These are phyloP conservation scores for Fundulus diaphanus DNA, from an alignment of 2,797 vertebrate genomes.

Conservation along the genomic window DNA sequence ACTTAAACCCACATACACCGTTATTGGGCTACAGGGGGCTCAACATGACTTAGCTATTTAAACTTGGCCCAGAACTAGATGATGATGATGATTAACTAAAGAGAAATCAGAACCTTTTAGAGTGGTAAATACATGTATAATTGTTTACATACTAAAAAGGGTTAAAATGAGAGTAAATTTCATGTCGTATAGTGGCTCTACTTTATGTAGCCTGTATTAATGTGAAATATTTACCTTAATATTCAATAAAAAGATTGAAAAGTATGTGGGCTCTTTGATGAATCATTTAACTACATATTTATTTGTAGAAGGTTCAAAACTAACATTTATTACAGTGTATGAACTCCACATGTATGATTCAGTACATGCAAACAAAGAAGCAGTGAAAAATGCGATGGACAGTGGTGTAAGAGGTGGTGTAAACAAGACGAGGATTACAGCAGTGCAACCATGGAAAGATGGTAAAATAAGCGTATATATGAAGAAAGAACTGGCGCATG, in stretches of 20 bases:
- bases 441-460: too few relatives aligned
- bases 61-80: constrained; percentile 90
- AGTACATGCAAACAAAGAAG: too few relatives aligned
- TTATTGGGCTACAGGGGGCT: constrained; percentile 91
- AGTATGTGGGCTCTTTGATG: constrained; percentile 61
- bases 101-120: constrained; percentile 91
- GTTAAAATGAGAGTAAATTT: constrained; percentile 98
- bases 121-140: constrained; percentile 98
- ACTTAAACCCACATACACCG: constrained; percentile 88
- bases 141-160: constrained; percentile 99
- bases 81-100: constrained; percentile 85
- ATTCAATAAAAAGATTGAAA: constrained; percentile 98
- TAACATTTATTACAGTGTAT: too few relatives aligned
- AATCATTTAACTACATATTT: not conserved
- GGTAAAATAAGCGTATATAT: too few relatives aligned
- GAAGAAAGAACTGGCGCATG: too few relatives aligned
- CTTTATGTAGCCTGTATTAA: constrained; percentile 99
- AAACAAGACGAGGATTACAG: too few relatives aligned
- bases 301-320: too few relatives aligned
- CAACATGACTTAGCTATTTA: constrained; percentile 92
- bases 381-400: too few relatives aligned
- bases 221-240: constrained; percentile 99
- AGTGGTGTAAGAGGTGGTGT: too few relatives aligned
- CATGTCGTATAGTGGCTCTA: constrained; percentile 99
- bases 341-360: too few relatives aligned